Base-by-base conservation (phyloP, 2,113 vertebrate species). In the Phaetusa simplex region DNA sequence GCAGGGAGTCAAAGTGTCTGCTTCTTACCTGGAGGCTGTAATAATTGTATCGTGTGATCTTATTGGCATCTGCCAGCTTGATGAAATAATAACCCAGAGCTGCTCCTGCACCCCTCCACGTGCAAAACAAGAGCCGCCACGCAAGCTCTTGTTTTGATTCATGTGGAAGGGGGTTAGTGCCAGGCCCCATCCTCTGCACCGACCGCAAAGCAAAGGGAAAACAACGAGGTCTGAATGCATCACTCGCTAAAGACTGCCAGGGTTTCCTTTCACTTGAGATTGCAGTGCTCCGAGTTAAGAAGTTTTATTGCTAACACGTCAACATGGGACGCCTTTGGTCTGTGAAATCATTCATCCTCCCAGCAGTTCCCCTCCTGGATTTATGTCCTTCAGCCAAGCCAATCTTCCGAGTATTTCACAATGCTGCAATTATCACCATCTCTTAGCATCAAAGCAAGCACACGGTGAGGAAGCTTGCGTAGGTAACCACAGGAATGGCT, bases 401-500 rank as follows among this genome's bases (percentile, higher is more conserved):
- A 61, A 61, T 88, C 64, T 90, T 92, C 45, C 1, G 11, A 88
- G 56, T 70, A 80, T 95, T 96, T 93, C 90, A 83, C 77, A 91
- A 76, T 49, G 69, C 53, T 89, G 66, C 83, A 94, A 67, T 95
- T 95, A 92, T 70, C 62, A 43, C 45, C 17, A 47, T 77, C 80
- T 94, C 59, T 80, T 13, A 78, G n/a, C 94, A 93, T 91, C 86
- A 94, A 94, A 92, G 88, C 40, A 52, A 86, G 38, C 10, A 27
- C n/a, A 74, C 9, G 15, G 43, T 11, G 56, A 90, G 62, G 72
- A 69, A 93, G 50, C 52, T 59, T 74, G 56, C 0, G 1, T 14
- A 81, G 62, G 86, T 79, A 91, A 96, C 86, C 65, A 73, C 80
- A 95, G 55, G 66, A 93, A 90, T 79, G 72, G 38, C 55, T 88